phyloP scores from a whole-genome alignment of 2,797 vertebrate genomes.

The Hydrocynus forskahlii region DNA sequence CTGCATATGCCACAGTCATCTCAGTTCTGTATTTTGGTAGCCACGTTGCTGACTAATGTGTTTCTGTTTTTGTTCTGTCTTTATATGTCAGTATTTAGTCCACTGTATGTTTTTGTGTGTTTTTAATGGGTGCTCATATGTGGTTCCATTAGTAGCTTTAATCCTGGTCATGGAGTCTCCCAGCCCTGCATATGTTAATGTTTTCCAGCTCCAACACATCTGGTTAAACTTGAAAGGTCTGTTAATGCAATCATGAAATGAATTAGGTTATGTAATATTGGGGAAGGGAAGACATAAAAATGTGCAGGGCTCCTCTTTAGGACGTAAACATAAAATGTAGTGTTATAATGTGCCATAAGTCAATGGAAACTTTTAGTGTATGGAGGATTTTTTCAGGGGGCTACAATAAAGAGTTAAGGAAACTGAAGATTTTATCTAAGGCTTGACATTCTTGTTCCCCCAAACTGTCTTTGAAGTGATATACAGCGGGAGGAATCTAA shows the following conservation, averaged over 20 bases:
- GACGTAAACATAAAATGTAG: not conserved
- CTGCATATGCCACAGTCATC: not conserved
- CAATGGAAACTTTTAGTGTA: not conserved
- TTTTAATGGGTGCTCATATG: not conserved
- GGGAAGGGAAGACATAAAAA: not conserved
- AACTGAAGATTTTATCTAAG: not conserved
- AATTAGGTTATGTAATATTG: not conserved
- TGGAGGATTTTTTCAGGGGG: not conserved
- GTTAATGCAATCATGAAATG: not conserved
- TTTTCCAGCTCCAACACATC: not conserved
- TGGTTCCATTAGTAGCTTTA: not conserved
- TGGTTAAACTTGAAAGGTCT: not conserved
- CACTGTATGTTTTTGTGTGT: not conserved
- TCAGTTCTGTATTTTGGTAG: not conserved
- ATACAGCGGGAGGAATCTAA: too few relatives aligned
- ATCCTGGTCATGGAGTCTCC: not conserved
- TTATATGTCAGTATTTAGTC: not conserved
- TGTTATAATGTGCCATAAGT: too few relatives aligned
- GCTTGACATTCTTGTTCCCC: not conserved
- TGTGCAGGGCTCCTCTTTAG: not conserved
- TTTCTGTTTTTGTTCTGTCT: not conserved
- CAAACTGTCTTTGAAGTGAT: too few relatives aligned
- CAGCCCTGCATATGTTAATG: not conserved
- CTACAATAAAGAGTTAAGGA: not conserved
- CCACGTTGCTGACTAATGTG: not conserved